Percentiles rank a stretch among this genome's conserved stretches.
Evolutionary conservation across 2,888 invertebrate species (phyloP).

Genomic region (Griposia aprilina): DNA sequence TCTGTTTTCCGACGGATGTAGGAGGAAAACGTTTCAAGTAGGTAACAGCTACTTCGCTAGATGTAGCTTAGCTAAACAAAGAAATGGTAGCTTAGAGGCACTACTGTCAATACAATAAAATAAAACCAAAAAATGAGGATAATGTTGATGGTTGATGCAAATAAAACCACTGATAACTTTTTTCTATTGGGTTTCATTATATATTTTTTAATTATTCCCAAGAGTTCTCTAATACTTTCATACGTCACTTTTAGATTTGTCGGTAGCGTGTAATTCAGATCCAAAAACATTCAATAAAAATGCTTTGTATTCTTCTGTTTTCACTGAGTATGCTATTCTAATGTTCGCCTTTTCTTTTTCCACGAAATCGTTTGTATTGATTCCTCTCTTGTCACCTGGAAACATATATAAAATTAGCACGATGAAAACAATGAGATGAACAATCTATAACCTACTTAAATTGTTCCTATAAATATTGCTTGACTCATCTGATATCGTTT

Average conservation of each 20-base stretch:
- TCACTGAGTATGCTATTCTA: slow-evolving; percentile 76
- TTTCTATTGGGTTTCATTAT: too few species aligned
- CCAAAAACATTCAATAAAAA: slow-evolving; percentile 78
- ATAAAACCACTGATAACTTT: neutral
- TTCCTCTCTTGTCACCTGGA: slow-evolving; percentile 78
- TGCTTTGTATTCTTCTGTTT: slow-evolving; percentile 76
- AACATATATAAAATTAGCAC: neutral
- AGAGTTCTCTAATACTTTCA: slow-evolving; percentile 1
- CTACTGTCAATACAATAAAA: neutral
- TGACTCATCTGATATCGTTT: neutral
- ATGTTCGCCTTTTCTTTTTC: slow-evolving; percentile 78
- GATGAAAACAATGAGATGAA: too few species aligned
- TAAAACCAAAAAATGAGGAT: neutral
- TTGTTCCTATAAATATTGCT: neutral
- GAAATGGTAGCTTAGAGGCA: neutral
- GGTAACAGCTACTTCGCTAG: neutral
- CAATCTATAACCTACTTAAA: neutral
- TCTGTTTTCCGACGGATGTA: neutral
- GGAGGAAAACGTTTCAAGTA: neutral
- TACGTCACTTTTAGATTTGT: slow-evolving; percentile 14
- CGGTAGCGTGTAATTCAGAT: slow-evolving; percentile 33
- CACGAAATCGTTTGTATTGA: slow-evolving; percentile 76
- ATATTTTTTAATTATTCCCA: neutral
- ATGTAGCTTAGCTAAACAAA: neutral
- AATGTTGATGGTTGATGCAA: neutral